Conservation (phyloP, 2,797 vertebrate species). For the Caiman crocodilus region DNA sequence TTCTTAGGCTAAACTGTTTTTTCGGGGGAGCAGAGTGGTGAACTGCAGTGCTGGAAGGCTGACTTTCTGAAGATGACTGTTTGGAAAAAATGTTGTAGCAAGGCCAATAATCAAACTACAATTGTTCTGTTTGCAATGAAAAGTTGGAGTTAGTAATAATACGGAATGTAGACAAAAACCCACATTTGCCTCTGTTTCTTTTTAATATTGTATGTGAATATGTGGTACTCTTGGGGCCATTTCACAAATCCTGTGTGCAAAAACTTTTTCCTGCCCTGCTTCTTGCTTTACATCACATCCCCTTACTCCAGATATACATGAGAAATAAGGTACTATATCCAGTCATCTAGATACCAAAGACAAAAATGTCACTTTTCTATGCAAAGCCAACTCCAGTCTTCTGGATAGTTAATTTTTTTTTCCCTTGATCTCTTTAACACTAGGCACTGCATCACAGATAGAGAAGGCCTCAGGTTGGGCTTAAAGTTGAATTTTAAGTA, state of each 20-base stretch:
- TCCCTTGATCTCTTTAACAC: not conserved
- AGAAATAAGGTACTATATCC: not conserved
- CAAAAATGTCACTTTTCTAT: not conserved
- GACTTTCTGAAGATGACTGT: not conserved
- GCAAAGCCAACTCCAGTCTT: not conserved
- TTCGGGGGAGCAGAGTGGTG: not conserved
- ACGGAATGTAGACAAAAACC: slow-evolving; percentile 6
- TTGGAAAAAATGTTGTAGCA: not conserved
- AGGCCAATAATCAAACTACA: slow-evolving; percentile 18
- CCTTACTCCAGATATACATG: not conserved
- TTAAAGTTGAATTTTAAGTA: not conserved
- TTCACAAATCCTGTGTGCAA: not conserved
- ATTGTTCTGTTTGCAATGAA: slow-evolving; percentile 38
- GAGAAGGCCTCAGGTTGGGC: not conserved
- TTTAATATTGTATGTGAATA: not conserved
- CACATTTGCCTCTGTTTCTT: not conserved
- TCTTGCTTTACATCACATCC: not conserved
- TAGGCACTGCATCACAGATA: not conserved
- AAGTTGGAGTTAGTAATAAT: slow-evolving; percentile 29
- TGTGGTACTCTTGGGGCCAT: not conserved
- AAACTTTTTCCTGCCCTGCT: not conserved
- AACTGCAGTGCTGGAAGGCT: not conserved
- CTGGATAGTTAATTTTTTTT: not conserved
- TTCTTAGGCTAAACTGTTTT: not conserved
- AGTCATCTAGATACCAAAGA: not conserved